phyloP scores from a whole-genome alignment of 2,888 invertebrate species.

The Mantis religiosa region DNA sequence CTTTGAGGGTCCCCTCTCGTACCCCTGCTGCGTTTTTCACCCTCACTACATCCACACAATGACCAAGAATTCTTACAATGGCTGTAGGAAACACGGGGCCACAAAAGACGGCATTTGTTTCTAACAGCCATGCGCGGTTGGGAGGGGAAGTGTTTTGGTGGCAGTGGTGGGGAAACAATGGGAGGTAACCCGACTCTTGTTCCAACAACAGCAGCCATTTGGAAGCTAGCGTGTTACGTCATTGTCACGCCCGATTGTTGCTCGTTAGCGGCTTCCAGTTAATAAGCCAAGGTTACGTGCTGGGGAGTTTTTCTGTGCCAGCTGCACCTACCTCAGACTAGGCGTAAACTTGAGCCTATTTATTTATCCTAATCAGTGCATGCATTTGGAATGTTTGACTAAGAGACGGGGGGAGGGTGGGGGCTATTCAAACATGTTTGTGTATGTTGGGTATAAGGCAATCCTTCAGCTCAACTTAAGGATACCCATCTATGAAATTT shows the following conservation, averaged over 20 bases:
- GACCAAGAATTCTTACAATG: neutral
- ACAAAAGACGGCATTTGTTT: conserved; percentile 2
- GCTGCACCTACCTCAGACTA: neutral
- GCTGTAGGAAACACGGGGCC: neutral
- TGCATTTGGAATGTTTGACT: too few relatives aligned
- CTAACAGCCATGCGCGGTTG: conserved; percentile 11
- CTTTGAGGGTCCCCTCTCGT: neutral
- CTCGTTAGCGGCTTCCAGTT: neutral
- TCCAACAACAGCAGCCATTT: neutral
- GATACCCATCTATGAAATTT: too few relatives aligned
- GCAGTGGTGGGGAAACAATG: neutral
- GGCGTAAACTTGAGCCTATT: too few relatives aligned
- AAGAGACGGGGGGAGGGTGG: too few relatives aligned
- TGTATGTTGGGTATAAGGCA: too few relatives aligned
- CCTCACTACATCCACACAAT: neutral
- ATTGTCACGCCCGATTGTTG: neutral
- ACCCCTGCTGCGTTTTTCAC: neutral
- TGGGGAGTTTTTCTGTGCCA: neutral
- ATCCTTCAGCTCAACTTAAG: too few relatives aligned
- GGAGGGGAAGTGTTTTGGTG: neutral
- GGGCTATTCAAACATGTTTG: too few relatives aligned
- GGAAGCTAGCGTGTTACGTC: neutral
- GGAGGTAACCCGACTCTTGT: neutral
- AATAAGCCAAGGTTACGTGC: neutral
- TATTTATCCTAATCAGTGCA: too few relatives aligned